Percentiles rank a stretch among this genome's conserved stretches.
These are phyloP conservation scores for Formica aserva DNA, from an alignment of 2,888 invertebrate species.

Conservation along the genomic window DNA sequence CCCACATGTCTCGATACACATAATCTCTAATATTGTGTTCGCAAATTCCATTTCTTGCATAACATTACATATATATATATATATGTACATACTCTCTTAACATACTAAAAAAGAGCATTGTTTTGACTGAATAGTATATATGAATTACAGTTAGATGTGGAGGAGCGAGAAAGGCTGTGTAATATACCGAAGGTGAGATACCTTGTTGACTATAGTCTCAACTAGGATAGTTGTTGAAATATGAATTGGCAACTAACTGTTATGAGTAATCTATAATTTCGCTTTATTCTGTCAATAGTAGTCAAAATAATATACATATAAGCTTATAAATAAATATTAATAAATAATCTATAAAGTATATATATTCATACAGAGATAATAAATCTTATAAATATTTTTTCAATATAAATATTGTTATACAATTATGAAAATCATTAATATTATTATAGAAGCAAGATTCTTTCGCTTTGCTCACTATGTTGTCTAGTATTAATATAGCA, in stretches of 20 bases:
- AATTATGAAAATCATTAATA: conserved; percentile 3
- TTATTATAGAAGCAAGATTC: conserved; percentile 55
- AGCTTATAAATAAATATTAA: conserved; percentile 20
- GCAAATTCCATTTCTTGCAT: conserved; percentile 53
- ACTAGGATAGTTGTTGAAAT: conserved; percentile 71
- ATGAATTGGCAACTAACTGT: conserved; percentile 67
- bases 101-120: conserved; percentile 69
- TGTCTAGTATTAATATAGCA: conserved; percentile 39
- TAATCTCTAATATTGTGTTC: conserved; percentile 37
- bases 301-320: conserved; percentile 27
- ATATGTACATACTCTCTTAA: conserved; percentile 33
- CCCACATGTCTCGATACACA: conserved; percentile 26
- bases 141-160: conserved; percentile 85
- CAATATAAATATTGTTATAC: background rate
- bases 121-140: conserved; percentile 84
- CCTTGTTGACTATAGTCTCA: conserved; percentile 74
- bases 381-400: conserved; percentile 5
- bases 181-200: conserved; percentile 85
- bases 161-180: conserved; percentile 86
- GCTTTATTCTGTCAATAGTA: conserved; percentile 56
- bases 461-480: conserved; percentile 56
- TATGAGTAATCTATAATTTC: conserved; percentile 58
- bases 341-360: background rate
- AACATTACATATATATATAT: conserved; percentile 54
- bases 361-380: background rate